Percentiles rank a stretch among this genome's conserved stretches.
phyloP scores from a whole-genome alignment of 2,888 invertebrate species.

The Epirrita christyi region DNA sequence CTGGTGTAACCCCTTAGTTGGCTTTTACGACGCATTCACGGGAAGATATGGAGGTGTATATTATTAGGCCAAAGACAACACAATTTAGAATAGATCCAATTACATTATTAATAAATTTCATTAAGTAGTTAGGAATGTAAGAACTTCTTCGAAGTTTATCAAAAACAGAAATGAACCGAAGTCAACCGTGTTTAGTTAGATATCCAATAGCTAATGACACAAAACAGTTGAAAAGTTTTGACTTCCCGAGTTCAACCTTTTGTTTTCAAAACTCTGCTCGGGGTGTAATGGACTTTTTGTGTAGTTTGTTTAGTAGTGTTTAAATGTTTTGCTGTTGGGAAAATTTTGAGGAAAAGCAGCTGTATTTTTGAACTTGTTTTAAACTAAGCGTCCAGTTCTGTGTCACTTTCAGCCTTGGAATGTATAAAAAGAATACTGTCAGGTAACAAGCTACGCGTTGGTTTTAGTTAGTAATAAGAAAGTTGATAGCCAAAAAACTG shows the following conservation, averaged over 20 bases:
- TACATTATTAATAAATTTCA: too few species aligned
- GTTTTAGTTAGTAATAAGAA: too few species aligned
- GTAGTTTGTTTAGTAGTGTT: slow-evolving; percentile 12
- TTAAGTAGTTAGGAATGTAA: too few species aligned
- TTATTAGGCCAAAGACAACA: too few species aligned
- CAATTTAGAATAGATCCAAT: too few species aligned
- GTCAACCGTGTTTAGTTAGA: neutral
- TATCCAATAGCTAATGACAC: slow-evolving; percentile 26
- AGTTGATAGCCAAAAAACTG: too few species aligned
- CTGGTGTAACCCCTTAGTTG: too few species aligned
- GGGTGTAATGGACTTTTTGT: slow-evolving; percentile 33
- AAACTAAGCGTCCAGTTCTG: neutral
- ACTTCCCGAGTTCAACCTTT: slow-evolving; percentile 33
- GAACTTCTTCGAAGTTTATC: too few species aligned
- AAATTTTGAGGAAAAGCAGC: neutral
- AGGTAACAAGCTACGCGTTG: too few species aligned
- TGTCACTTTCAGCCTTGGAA: neutral
- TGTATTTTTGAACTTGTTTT: neutral
- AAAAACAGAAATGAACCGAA: too few species aligned
- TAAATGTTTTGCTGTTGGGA: neutral
- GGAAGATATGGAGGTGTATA: too few species aligned
- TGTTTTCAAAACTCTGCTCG: slow-evolving; percentile 44
- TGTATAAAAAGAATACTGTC: neutral
- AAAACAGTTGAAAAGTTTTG: slow-evolving; percentile 40
- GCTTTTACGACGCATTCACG: too few species aligned